Evolutionary conservation across 2,888 invertebrate genomes (phyloP).

Genomic region (Odontocolon sp.): DNA sequence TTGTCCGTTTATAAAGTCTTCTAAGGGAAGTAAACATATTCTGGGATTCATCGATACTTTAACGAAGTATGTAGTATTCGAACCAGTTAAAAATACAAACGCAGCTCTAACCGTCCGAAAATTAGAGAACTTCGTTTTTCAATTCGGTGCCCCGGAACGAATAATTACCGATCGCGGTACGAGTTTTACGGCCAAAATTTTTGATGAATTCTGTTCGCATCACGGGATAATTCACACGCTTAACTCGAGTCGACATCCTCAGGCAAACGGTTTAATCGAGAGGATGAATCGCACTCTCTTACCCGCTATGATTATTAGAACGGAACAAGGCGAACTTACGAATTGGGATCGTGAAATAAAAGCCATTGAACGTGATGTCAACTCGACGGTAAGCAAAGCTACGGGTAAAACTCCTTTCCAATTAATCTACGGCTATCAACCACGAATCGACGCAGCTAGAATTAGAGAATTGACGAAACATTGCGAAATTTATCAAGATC

Average conservation of each 20-base stretch:
- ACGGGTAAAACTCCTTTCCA: conserved; percentile 59
- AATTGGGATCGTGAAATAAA: conserved; percentile 21
- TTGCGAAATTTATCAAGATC: conserved; percentile 7
- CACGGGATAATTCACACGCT: conserved; percentile 55
- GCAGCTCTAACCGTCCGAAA: conserved; percentile 31
- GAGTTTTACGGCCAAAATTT: conserved; percentile 48
- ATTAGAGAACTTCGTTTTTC: conserved; percentile 57
- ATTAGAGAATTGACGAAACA: not conserved
- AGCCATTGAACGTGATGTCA: conserved; percentile 55
- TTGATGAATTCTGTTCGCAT: conserved; percentile 41
- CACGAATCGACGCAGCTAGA: conserved; percentile 20
- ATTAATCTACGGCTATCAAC: conserved; percentile 47
- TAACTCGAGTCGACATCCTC: conserved; percentile 59
- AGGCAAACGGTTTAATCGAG: conserved; percentile 59
- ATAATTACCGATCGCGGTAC: conserved; percentile 64
- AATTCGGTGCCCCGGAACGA: conserved; percentile 57
- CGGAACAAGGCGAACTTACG: conserved; percentile 10
- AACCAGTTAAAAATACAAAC: conserved; percentile 32
- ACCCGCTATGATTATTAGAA: too few relatives aligned
- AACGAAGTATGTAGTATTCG: conserved; percentile 55
- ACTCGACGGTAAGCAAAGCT: conserved; percentile 54
- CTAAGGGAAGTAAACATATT: conserved; percentile 47
- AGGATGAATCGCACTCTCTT: conserved; percentile 39
- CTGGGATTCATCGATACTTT: conserved; percentile 60
- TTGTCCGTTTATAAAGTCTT: conserved; percentile 59